Conservation (phyloP, 2,888 invertebrate species). For the Eupithecia centaureata region DNA sequence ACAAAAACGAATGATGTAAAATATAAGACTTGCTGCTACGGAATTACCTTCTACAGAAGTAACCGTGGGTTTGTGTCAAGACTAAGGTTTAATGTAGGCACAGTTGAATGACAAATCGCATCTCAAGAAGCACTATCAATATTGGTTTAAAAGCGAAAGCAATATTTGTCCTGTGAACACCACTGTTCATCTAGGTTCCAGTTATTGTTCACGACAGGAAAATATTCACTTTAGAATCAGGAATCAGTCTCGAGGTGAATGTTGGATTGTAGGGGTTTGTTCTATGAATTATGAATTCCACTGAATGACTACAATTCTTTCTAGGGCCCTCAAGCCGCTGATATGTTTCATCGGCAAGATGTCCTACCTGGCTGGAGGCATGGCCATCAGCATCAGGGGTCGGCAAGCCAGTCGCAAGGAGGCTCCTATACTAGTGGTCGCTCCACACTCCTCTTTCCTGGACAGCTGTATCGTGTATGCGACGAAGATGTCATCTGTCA, state of each 20-base stretch:
- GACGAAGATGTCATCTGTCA: slow-evolving; percentile 92
- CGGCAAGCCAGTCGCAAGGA: slow-evolving; percentile 89
- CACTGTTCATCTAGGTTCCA: not conserved
- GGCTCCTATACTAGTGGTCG: slow-evolving; percentile 93
- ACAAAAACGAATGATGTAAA: no score
- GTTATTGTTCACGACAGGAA: not conserved
- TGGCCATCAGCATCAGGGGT: slow-evolving; percentile 90
- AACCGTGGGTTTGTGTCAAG: no score
- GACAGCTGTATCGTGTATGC: slow-evolving; percentile 94
- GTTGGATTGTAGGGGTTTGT: not conserved
- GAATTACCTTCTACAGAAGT: no score
- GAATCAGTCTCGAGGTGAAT: not conserved
- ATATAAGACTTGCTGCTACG: no score
- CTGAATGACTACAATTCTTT: not conserved
- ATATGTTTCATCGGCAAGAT: slow-evolving; percentile 89
- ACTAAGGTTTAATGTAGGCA: no score
- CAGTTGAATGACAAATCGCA: no score
- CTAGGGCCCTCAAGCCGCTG: slow-evolving; percentile 85
- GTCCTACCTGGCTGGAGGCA: slow-evolving; percentile 90
- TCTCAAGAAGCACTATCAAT: no score
- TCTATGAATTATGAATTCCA: not conserved
- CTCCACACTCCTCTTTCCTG: slow-evolving; percentile 95
- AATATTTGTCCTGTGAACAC: no score
- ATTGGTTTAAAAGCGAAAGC: no score
- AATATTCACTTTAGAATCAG: not conserved